Conservation (phyloP, 1,140 invertebrate genomes). For the Macrosteles quadrilineatus region DNA sequence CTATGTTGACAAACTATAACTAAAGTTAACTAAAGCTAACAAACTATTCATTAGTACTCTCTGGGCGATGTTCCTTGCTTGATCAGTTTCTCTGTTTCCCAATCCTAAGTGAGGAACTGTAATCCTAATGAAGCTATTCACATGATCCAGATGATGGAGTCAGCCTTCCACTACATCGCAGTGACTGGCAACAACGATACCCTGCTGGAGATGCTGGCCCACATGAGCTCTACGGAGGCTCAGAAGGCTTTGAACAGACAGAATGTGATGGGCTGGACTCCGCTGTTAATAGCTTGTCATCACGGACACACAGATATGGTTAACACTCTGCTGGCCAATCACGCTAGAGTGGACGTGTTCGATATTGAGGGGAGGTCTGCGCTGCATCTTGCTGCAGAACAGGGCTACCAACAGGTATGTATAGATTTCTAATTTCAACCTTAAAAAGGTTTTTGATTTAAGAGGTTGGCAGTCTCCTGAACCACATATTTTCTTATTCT, state of each 20-base stretch:
- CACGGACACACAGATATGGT: constrained; percentile 54
- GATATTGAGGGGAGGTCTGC: constrained; percentile 95
- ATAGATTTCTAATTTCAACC: no score
- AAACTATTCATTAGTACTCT: no score
- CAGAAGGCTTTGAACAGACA: constrained; percentile 94
- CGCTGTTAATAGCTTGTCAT: constrained; percentile 88
- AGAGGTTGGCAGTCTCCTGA: no score
- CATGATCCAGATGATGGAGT: constrained; percentile 74
- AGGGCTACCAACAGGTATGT: constrained; percentile 78
- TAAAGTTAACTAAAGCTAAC: no score
- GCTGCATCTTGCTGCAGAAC: constrained; percentile 92
- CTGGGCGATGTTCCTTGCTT: no score
- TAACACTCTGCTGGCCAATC: constrained; percentile 82
- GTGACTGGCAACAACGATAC: constrained; percentile 95
- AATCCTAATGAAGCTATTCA: no score
- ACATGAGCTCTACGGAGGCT: constrained; percentile 82
- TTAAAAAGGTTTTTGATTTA: no score
- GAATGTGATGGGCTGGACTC: constrained; percentile 91
- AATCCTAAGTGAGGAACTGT: no score
- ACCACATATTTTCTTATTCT: no score
- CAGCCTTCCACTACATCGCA: constrained; percentile 93
- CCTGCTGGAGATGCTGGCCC: constrained; percentile 87
- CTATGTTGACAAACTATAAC: no score
- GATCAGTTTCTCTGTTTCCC: no score
- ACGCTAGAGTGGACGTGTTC: constrained; percentile 98